These are phyloP conservation scores for Yponomeuta cagnagella DNA, from an alignment of 2,888 invertebrate genomes.

Conservation along the genomic window DNA sequence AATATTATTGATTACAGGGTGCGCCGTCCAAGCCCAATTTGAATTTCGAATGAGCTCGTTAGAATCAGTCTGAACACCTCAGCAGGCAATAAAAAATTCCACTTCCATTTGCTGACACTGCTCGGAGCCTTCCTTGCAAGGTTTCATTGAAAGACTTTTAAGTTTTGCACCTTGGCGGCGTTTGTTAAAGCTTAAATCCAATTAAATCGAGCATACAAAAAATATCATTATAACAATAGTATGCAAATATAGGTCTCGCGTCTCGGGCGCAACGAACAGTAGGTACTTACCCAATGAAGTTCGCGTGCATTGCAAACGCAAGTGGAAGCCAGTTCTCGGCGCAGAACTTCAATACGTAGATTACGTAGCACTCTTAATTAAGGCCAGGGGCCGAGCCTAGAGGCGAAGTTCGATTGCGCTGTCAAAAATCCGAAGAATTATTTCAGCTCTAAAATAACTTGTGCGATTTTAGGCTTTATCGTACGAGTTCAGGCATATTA, in stretches of 20 bases:
- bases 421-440: slow-evolving; percentile 76
- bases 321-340: slow-evolving; percentile 31
- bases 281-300: background rate
- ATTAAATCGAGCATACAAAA: background rate
- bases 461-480: slow-evolving; percentile 72
- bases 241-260: background rate
- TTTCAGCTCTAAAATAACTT: slow-evolving; percentile 69
- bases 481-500: slow-evolving; percentile 70
- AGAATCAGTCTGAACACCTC: slow-evolving; percentile 54
- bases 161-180: background rate
- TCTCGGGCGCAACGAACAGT: background rate
- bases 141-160: slow-evolving; percentile 22
- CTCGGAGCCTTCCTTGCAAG: slow-evolving; percentile 18
- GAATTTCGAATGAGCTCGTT: slow-evolving; percentile 75
- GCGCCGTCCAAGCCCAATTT: slow-evolving; percentile 62
- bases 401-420: slow-evolving; percentile 72
- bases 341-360: slow-evolving; percentile 38
- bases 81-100: slow-evolving; percentile 57
- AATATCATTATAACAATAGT: background rate
- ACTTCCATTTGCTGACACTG: slow-evolving; percentile 55
- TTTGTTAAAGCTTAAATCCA: background rate
- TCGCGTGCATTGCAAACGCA: slow-evolving; percentile 18
- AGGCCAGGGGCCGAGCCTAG: slow-evolving; percentile 57
- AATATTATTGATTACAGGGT: slow-evolving; percentile 73
- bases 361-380: slow-evolving; percentile 58